phyloP scores from a whole-genome alignment of 2,888 invertebrate genomes.

The Pterostichus niger region DNA sequence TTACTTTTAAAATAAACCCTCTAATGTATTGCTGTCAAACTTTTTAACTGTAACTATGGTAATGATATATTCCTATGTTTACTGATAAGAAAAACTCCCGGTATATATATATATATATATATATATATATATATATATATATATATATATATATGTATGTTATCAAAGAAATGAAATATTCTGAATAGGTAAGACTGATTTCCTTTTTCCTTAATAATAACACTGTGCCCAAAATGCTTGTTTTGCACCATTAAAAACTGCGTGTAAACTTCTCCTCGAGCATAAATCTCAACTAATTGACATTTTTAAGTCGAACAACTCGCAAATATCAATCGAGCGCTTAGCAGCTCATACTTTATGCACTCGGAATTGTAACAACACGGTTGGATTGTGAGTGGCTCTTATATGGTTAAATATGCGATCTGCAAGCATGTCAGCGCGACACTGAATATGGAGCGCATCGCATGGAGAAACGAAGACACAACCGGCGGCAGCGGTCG shows the following conservation, averaged over 20 bases:
- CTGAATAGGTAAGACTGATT: neutral
- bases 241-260: constrained; percentile 39
- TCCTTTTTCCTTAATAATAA: constrained; percentile 43
- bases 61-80: too few species aligned
- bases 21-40: too few species aligned
- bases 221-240: constrained; percentile 12
- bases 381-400: constrained; percentile 32
- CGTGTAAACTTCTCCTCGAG: neutral
- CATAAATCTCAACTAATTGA: constrained; percentile 66
- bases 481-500: neutral
- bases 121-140: too few species aligned
- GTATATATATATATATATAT: too few species aligned
- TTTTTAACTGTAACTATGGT: too few species aligned
- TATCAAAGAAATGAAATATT: neutral
- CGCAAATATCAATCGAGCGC: constrained; percentile 60
- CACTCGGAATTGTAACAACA: constrained; percentile 12
- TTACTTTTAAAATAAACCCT: too few species aligned
- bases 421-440: constrained; percentile 26
- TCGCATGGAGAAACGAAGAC: neutral
- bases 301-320: constrained; percentile 64
- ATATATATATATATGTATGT: too few species aligned
- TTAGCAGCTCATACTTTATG: constrained; percentile 55
- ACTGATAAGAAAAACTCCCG: too few species aligned
- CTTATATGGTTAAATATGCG: constrained; percentile 64
- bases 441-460: constrained; percentile 41